phyloP scores from a whole-genome alignment of 2,113 vertebrate species.

The Rhizomys pruinosus region DNA sequence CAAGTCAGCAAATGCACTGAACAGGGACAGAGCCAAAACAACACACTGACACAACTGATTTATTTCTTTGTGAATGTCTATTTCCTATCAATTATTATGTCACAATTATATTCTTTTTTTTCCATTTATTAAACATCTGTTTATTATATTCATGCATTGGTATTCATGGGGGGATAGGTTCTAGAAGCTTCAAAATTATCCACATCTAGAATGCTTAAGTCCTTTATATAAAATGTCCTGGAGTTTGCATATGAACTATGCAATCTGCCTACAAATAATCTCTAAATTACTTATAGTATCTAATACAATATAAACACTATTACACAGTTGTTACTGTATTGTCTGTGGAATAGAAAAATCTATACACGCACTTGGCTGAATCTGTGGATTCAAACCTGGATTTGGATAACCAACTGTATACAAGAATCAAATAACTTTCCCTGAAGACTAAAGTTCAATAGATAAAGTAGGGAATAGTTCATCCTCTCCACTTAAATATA shows the following conservation, averaged over 20 bases:
- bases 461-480: not conserved
- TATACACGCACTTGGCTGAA: not conserved
- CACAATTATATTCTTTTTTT: no score
- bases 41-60: not conserved
- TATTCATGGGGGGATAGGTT: not conserved
- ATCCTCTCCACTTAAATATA: not conserved
- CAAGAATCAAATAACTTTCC: not conserved
- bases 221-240: not conserved
- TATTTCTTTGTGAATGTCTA: not conserved
- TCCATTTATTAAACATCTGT: not conserved
- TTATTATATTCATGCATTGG: not conserved
- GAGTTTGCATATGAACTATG: not conserved
- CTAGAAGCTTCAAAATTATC: not conserved
- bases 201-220: not conserved
- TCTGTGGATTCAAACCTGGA: not conserved
- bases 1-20: not conserved
- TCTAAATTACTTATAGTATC: not conserved
- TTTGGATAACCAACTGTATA: not conserved
- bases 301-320: not conserved
- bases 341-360: not conserved
- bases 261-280: not conserved
- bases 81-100: conserved; percentile 10
- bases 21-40: not conserved
- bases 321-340: not conserved
- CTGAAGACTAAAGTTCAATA: not conserved